These are phyloP conservation scores for Epistrophella euchroma DNA, from an alignment of 2,888 invertebrate species.

Conservation along the genomic window DNA sequence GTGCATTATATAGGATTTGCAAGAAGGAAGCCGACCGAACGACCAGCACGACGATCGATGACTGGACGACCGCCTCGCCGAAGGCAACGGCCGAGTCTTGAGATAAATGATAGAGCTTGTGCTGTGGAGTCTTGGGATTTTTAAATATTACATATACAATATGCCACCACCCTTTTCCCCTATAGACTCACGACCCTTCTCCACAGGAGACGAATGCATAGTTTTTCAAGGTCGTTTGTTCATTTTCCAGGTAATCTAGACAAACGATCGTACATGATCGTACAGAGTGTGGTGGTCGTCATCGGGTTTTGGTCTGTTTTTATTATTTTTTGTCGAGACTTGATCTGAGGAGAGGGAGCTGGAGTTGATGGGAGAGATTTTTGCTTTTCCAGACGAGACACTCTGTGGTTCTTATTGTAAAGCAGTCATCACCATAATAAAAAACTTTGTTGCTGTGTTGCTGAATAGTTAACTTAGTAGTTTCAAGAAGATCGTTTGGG, in stretches of 20 bases:
- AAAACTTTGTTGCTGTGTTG: conserved; percentile 19
- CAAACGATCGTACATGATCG: conserved; percentile 76
- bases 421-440: conserved; percentile 53
- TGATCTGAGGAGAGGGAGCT: background rate
- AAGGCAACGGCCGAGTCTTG: conserved; percentile 10
- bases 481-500: background rate
- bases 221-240: conserved; percentile 77
- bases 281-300: background rate
- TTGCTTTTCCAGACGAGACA: conserved; percentile 2
- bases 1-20: conserved; percentile 61
- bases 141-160: conserved; percentile 1
- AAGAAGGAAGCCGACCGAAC: conserved; percentile 35
- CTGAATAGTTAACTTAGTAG: conserved; percentile 8
- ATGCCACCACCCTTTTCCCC: conserved; percentile 12
- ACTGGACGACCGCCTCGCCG: background rate
- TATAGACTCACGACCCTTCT: conserved; percentile 27
- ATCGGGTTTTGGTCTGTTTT: conserved; percentile 26
- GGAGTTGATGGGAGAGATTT: conserved; percentile 9
- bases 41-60: background rate
- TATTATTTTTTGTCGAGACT: conserved; percentile 5
- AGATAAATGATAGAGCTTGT: conserved; percentile 66
- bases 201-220: conserved; percentile 37
- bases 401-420: conserved; percentile 29
- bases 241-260: conserved; percentile 76
- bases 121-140: background rate